Conservation (phyloP, 37 sponge, comb jelly and placozoan genomes). For the Cladorhizidae sp. region DNA sequence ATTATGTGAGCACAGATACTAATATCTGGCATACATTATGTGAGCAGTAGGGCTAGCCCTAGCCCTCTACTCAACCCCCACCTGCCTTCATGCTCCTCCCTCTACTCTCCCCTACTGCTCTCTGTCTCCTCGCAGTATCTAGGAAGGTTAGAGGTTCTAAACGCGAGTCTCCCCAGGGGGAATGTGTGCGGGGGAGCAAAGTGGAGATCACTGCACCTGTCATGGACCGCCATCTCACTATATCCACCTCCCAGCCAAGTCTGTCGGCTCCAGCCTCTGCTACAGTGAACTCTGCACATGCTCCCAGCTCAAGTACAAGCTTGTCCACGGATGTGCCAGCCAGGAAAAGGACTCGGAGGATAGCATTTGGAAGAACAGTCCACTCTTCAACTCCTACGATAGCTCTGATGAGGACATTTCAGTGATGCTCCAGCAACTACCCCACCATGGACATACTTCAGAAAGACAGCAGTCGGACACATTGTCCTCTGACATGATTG, state of each 20-base stretch:
- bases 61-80: no score
- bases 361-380: slow-evolving; percentile 11
- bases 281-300: no score
- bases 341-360: background rate
- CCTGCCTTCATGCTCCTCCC: no score
- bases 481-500: slow-evolving; percentile 40
- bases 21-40: no score
- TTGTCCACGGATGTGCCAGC: background rate
- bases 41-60: no score
- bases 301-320: no score
- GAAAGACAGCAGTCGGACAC: slow-evolving; percentile 18
- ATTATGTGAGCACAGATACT: no score
- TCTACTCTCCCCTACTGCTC: no score
- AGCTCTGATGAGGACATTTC: slow-evolving; percentile 8
- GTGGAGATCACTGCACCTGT: slow-evolving; percentile 13
- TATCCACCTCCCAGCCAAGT: background rate
- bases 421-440: slow-evolving; percentile 1
- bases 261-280: no score
- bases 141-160: no score
- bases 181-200: background rate
- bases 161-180: background rate
- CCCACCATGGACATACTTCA: background rate
- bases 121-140: no score
- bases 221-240: background rate
- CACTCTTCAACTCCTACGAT: background rate